Base-by-base conservation (phyloP, 2,113 vertebrate genomes). In the Prunella fulvescens region DNA sequence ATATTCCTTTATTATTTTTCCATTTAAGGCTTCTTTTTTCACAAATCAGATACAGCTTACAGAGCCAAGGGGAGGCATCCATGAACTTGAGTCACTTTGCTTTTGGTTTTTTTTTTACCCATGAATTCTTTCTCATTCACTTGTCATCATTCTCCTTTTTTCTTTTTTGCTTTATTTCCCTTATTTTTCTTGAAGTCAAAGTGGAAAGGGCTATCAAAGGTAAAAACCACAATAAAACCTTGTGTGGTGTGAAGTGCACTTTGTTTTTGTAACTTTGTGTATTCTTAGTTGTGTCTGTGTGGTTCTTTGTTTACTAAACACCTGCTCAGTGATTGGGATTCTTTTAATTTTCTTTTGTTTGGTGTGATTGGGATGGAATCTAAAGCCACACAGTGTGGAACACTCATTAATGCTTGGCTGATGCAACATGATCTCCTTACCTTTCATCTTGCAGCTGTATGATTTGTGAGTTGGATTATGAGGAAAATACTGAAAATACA, bases 141-240 rank as follows among this genome's bases (percentile, higher is more conserved):
- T 73, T 19, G 48, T 86, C 61, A 39, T 82, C 91, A 14, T 91
- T 96, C 88, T 97, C 96, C 72, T 92, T 85, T 95, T 57, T 65
- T 83, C 53, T 69, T 93, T 66, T 77, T 96, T 97, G 92, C 93
- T 97, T 95, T 90, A 95, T 96, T 95, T 95, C 96, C 90, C 74
- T 88, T 94, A 86, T 97, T 97, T 96, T 42, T 88, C 95, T 95
- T 97, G 90, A 98, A 99, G 98, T 98, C 98, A 98, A 98, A 98
- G 98, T 98, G 98, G 97, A 98, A 97, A 98, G 98, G 98, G 97
- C 98, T 97, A 88, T 98, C 93, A 98, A 98, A 98, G 98, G 98
- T 98, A 99, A 98, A 96, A 80, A 54, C 7, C 15, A 9, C 10
- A 47, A 39, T 81, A 66, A 81, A 88, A 37, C 77, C 40, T 82